Conservation (phyloP, 2,113 vertebrate genomes). For the Enhydra lutris region DNA sequence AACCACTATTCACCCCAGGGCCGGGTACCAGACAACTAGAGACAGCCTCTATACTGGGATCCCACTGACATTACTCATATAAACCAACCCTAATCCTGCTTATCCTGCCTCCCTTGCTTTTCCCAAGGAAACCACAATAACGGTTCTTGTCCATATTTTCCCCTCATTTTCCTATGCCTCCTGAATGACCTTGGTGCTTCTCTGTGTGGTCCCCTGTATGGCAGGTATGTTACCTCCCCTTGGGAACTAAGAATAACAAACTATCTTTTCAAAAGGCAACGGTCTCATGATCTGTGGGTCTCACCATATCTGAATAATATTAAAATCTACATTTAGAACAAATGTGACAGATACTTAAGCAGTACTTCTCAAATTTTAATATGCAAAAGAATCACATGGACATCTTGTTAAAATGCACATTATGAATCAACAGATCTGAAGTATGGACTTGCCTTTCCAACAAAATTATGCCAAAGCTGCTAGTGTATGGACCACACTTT, state of each 20-base stretch:
- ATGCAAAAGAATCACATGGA: neutral
- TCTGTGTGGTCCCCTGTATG: rapidly evolving
- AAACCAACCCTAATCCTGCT: neutral
- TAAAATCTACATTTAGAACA: neutral
- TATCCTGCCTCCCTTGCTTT: neutral
- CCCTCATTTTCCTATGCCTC: neutral
- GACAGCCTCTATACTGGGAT: neutral
- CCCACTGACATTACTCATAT: neutral
- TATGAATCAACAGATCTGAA: neutral
- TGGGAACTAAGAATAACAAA: neutral
- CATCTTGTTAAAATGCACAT: neutral
- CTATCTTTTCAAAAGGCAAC: neutral
- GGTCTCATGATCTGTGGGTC: neutral
- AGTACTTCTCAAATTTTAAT: neutral
- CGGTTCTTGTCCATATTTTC: neutral
- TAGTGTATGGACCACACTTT: neutral
- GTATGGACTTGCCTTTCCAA: neutral
- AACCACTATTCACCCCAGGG: neutral
- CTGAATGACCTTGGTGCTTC: neutral
- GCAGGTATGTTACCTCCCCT: too few species aligned
- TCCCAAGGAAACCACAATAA: neutral
- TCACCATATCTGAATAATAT: neutral
- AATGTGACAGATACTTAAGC: neutral
- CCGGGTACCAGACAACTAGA: neutral
- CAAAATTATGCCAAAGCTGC: neutral